Conservation (phyloP, 1,140 invertebrate genomes). For the Calliphora vicina region DNA sequence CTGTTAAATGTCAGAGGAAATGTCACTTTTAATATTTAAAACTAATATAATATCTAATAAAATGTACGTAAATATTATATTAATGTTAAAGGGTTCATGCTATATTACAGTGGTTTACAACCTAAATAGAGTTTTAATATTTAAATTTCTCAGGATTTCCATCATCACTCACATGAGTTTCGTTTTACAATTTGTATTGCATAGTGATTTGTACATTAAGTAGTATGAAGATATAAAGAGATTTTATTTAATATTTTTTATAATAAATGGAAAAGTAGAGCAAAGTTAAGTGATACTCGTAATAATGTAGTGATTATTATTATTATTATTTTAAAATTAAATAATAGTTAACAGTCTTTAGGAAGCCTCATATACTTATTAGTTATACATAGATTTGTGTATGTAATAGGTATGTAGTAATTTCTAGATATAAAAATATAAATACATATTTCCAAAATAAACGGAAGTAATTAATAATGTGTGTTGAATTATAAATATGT, state of each 20-base stretch:
- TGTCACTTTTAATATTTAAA: not conserved
- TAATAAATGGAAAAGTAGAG: not conserved
- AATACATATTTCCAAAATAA: no score
- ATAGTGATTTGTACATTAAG: slow-evolving; percentile 28
- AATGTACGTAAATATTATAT: not conserved
- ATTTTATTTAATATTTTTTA: not conserved
- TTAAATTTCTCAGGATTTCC: not conserved
- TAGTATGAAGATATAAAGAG: not conserved
- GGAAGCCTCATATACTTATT: slow-evolving; percentile 23
- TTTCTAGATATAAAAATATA: not conserved
- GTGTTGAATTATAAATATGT: no score
- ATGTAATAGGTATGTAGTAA: no score
- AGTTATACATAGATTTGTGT: no score
- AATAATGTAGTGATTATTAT: not conserved
- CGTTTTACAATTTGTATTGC: slow-evolving; percentile 26
- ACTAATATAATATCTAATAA: not conserved
- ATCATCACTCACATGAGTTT: slow-evolving; percentile 12
- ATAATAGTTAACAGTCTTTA: slow-evolving; percentile 30
- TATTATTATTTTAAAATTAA: slow-evolving; percentile 1
- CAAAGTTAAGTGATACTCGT: not conserved
- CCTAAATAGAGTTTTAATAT: slow-evolving; percentile 20
- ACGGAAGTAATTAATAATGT: no score
- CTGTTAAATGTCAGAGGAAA: not conserved
- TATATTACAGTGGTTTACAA: slow-evolving; percentile 29
- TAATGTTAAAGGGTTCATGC: slow-evolving; percentile 1